Evolutionary conservation across 30 jellyfish, hydroid and myxozoan species (phyloP).

Genomic region (Chrysaora quinquecirrha): DNA sequence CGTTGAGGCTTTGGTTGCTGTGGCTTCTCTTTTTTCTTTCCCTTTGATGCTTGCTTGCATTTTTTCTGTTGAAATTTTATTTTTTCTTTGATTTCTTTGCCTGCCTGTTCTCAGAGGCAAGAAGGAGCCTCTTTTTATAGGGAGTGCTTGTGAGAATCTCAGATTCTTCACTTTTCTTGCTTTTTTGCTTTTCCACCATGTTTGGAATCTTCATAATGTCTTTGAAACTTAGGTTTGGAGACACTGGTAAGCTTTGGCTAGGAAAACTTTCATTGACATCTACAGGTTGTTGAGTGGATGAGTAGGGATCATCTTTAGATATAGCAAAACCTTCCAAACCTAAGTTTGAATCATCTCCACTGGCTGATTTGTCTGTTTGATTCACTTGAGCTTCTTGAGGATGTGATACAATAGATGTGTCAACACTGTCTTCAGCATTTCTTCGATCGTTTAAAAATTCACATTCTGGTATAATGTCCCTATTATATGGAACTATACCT

Average conservation of each 20-base stretch:
- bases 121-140: neutral
- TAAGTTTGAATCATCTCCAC: neutral
- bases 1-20: neutral
- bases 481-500: conserved; percentile 22
- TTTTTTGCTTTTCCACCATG: conserved; percentile 9
- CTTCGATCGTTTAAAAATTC: neutral
- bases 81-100: neutral
- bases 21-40: neutral
- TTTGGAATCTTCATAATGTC: conserved; percentile 21
- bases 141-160: conserved; percentile 24
- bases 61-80: neutral
- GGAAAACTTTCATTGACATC: neutral
- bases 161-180: conserved; percentile 7
- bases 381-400: neutral
- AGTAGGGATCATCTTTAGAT: neutral
- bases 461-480: conserved; percentile 17
- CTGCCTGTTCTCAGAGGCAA: neutral
- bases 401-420: neutral
- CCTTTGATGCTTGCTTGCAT: neutral
- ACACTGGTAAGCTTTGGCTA: neutral
- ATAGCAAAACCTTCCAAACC: neutral
- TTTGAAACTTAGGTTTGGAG: neutral
- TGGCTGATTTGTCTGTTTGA: neutral
- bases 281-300: neutral
- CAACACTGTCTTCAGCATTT: neutral